Evolutionary conservation across 35 echinoderm and acorn worm species (phyloP).

Genomic region (Ophiothrix spiculata): DNA sequence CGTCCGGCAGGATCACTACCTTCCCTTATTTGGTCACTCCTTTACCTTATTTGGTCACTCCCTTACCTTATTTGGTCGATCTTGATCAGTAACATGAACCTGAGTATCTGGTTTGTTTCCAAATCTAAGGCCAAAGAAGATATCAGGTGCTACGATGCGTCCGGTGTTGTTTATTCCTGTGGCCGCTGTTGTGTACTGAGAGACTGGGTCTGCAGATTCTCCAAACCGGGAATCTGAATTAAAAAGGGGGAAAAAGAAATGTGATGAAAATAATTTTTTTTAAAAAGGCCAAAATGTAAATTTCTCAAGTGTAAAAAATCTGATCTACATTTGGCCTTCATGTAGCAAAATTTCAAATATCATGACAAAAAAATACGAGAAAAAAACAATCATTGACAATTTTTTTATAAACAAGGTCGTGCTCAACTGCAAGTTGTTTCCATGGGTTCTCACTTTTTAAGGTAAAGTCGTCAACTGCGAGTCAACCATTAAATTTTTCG

Average conservation of each 20-base stretch:
- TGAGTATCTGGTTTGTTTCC: background rate
- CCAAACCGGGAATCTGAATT: background rate
- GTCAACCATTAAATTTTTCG: no score
- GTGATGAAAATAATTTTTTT: background rate
- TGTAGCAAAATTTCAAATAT: background rate
- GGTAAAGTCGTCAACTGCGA: no score
- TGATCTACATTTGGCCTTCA: background rate
- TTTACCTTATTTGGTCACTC: background rate
- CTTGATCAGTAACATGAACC: background rate
- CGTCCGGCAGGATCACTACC: no score
- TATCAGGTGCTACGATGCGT: constrained; percentile 65
- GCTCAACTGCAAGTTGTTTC: no score
- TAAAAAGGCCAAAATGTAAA: no score
- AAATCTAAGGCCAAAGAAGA: constrained; percentile 72
- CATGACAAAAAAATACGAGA: background rate
- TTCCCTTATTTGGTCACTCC: no score
- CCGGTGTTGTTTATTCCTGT: constrained; percentile 60
- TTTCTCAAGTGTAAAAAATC: no score
- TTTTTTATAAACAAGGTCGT: no score
- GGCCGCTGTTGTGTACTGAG: constrained; percentile 51
- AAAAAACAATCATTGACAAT: no score
- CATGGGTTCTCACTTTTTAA: no score
- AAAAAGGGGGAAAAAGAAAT: background rate
- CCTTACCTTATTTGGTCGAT: background rate
- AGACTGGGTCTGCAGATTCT: constrained; percentile 19